phyloP scores from a whole-genome alignment of 2,888 invertebrate species.

The Cantharis flavilabris region DNA sequence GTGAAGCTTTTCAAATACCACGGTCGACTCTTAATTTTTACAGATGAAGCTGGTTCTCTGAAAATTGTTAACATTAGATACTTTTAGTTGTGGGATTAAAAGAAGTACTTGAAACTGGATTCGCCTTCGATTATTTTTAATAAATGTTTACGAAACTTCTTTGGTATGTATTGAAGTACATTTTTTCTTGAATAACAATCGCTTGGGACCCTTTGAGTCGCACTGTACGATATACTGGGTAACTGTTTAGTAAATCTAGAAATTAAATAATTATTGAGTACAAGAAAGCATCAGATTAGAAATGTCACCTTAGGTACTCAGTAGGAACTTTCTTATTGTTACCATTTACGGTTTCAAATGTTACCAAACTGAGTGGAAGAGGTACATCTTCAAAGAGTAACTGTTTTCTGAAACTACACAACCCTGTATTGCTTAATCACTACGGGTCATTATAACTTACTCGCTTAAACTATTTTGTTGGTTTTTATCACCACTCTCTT shows the following conservation, averaged over 20 bases:
- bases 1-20: constrained; percentile 48
- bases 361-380: constrained; percentile 38
- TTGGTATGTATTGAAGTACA: constrained; percentile 14
- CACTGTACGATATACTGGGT: constrained; percentile 45
- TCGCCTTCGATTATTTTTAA: constrained; percentile 2
- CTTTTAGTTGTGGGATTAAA: neutral
- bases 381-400: constrained; percentile 43
- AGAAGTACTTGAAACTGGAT: neutral
- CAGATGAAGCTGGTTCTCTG: constrained; percentile 11
- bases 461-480: constrained; percentile 21
- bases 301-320: constrained; percentile 44
- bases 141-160: neutral
- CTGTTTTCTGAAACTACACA: constrained; percentile 37
- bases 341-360: constrained; percentile 38
- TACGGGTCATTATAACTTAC: constrained; percentile 27
- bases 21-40: constrained; percentile 24
- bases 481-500: constrained; percentile 17
- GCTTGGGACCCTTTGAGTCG: constrained; percentile 37
- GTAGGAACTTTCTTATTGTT: constrained; percentile 39
- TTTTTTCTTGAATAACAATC: constrained; percentile 10
- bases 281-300: neutral
- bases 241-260: constrained; percentile 42
- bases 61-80: neutral
- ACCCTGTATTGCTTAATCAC: neutral
- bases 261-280: neutral